Evolutionary conservation across 2,797 vertebrate species (phyloP), one percentile per base, ranked within the genome.

Genomic region (Myoxocephalus aenaeus): DNA sequence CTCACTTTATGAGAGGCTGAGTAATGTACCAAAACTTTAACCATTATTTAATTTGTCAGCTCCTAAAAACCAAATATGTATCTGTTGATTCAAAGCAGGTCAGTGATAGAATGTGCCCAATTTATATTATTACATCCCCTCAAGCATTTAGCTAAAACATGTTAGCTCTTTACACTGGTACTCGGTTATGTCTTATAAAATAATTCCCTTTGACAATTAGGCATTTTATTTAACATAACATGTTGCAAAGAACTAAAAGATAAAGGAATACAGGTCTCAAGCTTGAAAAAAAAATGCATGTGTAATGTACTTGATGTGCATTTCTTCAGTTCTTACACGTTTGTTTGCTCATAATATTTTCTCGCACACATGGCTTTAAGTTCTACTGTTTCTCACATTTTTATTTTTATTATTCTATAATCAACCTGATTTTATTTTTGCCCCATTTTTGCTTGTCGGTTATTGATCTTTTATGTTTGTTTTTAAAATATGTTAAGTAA

Each of bases 401-500:
- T 81, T 69, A 59, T 81, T 88, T 92, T 83, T 79, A 87, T 81
- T 90, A 81, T 86, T 89, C 42, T 81, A 54, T 84, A 85, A 81
- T 79, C 61, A 59, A 46, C 62, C 70, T 7, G 17, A 15, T 80
- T 89, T 87, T 79, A 59, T 80, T 90, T 34, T 85, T 75, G 68
- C 78, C 78, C 79, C 66, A 53, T 76, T 86, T 89, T 90, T 86
- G 85, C 84, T 79, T n/a, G 75, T 90, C 73, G 83, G 69, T 93
- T 85, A 56, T 80, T 83, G 85, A 84, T 88, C 82, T 92, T 81
- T 87, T 91, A 84, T 83, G 80, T 91, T 92, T 84, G 84, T 82
- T 93, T 93, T 92, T 92, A 91, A 92, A 89, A 86, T 90, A 91
- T 95, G 91, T 95, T 94, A 86, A 93, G 94, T 96, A 96, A 96